Percentiles rank a stretch among this genome's conserved stretches.
Conservation (phyloP, 2,113 vertebrate species). For the Chlorodrepanis virens region DNA sequence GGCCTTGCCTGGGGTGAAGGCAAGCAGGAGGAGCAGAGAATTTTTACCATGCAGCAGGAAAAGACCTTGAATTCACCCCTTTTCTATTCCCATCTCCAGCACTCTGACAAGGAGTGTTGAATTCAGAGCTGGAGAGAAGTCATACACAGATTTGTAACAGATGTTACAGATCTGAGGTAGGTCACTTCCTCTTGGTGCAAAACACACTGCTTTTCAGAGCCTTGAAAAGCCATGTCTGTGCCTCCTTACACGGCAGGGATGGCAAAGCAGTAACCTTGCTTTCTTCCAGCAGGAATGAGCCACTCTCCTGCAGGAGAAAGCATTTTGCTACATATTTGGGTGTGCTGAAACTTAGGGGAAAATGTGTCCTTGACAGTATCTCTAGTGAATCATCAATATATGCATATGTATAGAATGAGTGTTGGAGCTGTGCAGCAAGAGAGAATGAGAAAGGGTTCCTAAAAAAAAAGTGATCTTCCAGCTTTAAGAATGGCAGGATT, state of each 20-base stretch:
- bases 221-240: fast-evolving
- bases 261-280: not conserved
- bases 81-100: not conserved
- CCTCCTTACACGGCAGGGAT: not conserved
- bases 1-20: not conserved
- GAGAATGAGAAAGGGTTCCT: not conserved
- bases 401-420: not conserved
- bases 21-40: not conserved
- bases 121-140: not conserved
- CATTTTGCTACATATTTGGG: not conserved
- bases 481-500: not conserved
- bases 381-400: not conserved
- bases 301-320: not conserved
- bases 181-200: not conserved
- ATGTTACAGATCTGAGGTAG: not conserved
- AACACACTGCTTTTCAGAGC: not conserved
- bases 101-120: not conserved
- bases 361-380: not conserved
- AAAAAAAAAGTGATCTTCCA: not conserved
- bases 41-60: not conserved
- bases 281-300: not conserved
- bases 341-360: not conserved
- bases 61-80: not conserved
- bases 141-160: not conserved
- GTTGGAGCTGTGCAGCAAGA: not conserved